Conservation (phyloP, 1,140 invertebrate genomes). For the Nasonia vitripennis region DNA sequence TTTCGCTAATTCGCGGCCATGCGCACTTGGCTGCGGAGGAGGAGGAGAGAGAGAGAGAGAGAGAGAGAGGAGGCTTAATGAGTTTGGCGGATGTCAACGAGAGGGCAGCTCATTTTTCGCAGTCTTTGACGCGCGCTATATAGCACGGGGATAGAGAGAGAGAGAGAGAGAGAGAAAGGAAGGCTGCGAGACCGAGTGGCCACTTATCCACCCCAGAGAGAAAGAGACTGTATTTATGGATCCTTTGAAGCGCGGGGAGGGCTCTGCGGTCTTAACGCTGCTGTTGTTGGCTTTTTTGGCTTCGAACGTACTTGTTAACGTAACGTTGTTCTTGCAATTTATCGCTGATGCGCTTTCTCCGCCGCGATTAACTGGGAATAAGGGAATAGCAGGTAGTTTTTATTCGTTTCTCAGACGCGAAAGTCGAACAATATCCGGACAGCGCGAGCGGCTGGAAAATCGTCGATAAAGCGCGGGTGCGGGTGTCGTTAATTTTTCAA, state of each 20-base stretch:
- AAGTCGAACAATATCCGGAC: too few relatives aligned
- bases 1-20: not conserved
- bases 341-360: too few relatives aligned
- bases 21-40: slow-evolving; percentile 4
- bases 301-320: too few relatives aligned
- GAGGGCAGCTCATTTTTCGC: not conserved
- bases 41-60: not conserved
- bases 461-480: not conserved
- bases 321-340: too few relatives aligned
- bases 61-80: not conserved
- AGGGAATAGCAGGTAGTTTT: too few relatives aligned
- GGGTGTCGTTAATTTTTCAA: slow-evolving; percentile 27
- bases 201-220: not conserved
- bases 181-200: not conserved
- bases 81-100: not conserved
- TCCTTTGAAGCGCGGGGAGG: not conserved
- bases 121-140: not conserved
- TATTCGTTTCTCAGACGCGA: too few relatives aligned
- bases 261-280: too few relatives aligned
- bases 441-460: not conserved
- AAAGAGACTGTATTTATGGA: not conserved
- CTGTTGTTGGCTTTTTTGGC: not conserved
- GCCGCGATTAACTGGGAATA: too few relatives aligned
- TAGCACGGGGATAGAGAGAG: not conserved
- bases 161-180: not conserved